phyloP scores from a whole-genome alignment of 37 sponge, comb jelly and placozoan species.

The Spongilla lacustris region DNA sequence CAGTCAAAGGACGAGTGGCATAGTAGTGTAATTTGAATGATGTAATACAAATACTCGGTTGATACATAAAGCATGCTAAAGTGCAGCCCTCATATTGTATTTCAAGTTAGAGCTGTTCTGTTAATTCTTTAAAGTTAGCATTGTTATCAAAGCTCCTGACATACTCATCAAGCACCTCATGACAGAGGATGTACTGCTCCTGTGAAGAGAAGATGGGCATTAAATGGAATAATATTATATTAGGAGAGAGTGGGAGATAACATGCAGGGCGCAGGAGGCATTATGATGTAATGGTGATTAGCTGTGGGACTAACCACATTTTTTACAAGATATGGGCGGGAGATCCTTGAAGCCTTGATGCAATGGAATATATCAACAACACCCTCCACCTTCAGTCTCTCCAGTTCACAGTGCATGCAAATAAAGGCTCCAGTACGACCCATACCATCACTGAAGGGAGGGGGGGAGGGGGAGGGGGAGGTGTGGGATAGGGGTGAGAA shows the following conservation, averaged over 20 bases:
- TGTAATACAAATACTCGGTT: too few relatives aligned
- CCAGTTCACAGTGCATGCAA: constrained; percentile 37
- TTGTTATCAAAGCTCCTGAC: constrained; percentile 32
- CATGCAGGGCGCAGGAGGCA: too few relatives aligned
- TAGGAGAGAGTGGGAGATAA: too few relatives aligned
- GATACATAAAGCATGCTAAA: too few relatives aligned
- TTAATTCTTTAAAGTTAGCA: constrained; percentile 41
- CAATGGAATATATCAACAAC: constrained; percentile 69
- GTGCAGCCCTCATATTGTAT: too few relatives aligned
- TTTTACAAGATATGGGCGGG: constrained; percentile 38
- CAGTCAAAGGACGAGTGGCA: too few relatives aligned
- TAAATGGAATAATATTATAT: too few relatives aligned
- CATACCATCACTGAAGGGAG: constrained; percentile 20
- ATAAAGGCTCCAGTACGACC: constrained; percentile 39
- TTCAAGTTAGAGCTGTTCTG: too few relatives aligned
- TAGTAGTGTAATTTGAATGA: too few relatives aligned
- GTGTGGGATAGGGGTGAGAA: too few relatives aligned
- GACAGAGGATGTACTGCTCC: constrained; percentile 61
- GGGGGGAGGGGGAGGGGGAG: background rate
- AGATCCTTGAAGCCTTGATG: constrained; percentile 58
- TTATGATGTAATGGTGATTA: too few relatives aligned
- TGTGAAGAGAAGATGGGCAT: constrained; percentile 4
- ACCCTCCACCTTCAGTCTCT: constrained; percentile 69
- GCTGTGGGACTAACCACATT: constrained; percentile 42
- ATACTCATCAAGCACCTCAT: constrained; percentile 52